These are phyloP conservation scores for Meles meles DNA, from an alignment of 2,113 vertebrate species.

Conservation along the genomic window DNA sequence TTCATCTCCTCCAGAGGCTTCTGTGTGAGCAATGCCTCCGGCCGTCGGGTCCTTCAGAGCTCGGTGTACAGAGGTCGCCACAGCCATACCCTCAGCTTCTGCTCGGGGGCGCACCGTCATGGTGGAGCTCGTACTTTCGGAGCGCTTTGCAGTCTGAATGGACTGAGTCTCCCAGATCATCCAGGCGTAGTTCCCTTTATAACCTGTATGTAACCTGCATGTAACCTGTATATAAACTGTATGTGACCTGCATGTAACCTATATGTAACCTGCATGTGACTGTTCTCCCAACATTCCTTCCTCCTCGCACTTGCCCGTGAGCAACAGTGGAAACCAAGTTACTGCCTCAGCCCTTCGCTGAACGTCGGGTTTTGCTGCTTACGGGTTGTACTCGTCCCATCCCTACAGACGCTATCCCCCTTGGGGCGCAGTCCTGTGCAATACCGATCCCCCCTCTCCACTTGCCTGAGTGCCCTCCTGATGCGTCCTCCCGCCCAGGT, in stretches of 20 bases:
- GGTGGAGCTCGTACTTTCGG: background rate
- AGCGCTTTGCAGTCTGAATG: background rate
- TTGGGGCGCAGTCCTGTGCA: accelerated
- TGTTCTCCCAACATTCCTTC: accelerated
- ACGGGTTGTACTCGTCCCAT: accelerated
- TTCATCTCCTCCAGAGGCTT: background rate
- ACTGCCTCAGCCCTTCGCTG: no score
- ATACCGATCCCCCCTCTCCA: accelerated
- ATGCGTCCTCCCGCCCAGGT: accelerated
- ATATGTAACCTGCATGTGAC: no score
- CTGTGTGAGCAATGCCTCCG: accelerated
- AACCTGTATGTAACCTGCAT: accelerated
- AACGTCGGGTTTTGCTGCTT: accelerated
- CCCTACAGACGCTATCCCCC: background rate
- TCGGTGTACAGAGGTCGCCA: no score
- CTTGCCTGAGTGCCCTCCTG: accelerated
- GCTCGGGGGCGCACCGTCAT: background rate
- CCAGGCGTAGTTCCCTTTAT: background rate
- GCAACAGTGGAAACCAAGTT: background rate
- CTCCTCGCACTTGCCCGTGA: background rate
- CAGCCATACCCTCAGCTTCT: background rate
- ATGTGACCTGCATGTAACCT: no score
- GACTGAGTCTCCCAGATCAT: background rate
- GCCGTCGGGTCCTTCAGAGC: background rate
- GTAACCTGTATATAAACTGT: no score